A percentile compares a stretch with the other conserved stretches of the same genome.
Conservation (phyloP, 2,113 vertebrate genomes). For the Choloepus hoffmanni region DNA sequence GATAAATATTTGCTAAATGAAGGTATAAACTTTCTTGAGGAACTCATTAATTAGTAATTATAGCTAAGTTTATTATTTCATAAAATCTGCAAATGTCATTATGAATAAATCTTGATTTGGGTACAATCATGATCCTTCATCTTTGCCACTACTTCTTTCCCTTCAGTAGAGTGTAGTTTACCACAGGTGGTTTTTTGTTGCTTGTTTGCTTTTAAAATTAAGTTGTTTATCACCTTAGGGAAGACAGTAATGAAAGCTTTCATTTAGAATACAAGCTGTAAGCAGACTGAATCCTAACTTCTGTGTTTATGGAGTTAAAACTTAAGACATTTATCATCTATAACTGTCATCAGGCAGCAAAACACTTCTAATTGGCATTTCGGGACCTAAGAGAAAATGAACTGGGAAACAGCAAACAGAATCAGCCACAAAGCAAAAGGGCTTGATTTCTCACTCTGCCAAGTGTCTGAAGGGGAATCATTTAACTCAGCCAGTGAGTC, state of each 20-base stretch:
- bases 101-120: constrained; percentile 24
- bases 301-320: constrained; percentile 66
- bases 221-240: constrained; percentile 31
- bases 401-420: constrained; percentile 64
- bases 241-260: constrained; percentile 73
- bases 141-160: constrained; percentile 1
- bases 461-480: constrained; percentile 60
- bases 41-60: constrained; percentile 35
- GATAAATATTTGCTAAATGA: constrained; percentile 43
- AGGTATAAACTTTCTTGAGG: constrained; percentile 28
- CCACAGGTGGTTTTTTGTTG: background rate
- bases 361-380: constrained; percentile 48
- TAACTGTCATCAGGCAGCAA: constrained; percentile 62
- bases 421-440: constrained; percentile 56
- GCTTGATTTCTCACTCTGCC: constrained; percentile 69
- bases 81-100: constrained; percentile 37
- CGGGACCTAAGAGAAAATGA: constrained; percentile 33
- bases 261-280: constrained; percentile 80
- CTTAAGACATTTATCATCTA: constrained; percentile 51
- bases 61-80: constrained; percentile 19
- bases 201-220: background rate
- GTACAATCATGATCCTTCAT: background rate
- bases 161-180: background rate
- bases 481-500: constrained; percentile 69
- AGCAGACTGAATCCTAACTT: constrained; percentile 57